These are phyloP conservation scores for Furnarius figulus DNA, from an alignment of 2,113 vertebrate genomes.

Conservation along the genomic window DNA sequence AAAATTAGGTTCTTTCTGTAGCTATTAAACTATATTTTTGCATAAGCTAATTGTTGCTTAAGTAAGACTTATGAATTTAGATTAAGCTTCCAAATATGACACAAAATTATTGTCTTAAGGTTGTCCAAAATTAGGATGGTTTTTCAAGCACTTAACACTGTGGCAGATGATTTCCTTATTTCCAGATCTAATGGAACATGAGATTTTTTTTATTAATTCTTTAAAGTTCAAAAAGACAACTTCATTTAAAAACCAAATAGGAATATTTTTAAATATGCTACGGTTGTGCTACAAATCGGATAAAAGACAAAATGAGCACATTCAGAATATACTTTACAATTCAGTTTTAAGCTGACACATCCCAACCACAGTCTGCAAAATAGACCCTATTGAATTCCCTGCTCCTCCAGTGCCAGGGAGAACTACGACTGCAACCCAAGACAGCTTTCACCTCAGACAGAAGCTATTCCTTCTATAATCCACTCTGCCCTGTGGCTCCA, in stretches of 20 bases:
- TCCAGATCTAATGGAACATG: neutral
- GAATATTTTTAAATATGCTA: neutral
- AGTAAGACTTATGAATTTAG: neutral
- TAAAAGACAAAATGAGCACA: neutral
- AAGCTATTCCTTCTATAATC: neutral
- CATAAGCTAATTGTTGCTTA: neutral
- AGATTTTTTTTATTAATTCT: neutral
- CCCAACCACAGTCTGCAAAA: neutral
- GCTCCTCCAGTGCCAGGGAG: neutral
- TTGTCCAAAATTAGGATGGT: neutral
- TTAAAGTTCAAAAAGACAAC: neutral
- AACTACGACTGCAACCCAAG: neutral
- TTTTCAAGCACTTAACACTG: neutral
- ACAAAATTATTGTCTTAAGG: neutral
- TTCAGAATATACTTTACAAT: neutral
- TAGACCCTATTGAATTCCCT: neutral
- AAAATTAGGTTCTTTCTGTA: neutral
- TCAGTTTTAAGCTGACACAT: neutral
- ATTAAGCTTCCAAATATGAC: neutral
- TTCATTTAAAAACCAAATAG: neutral
- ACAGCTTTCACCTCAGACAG: neutral
- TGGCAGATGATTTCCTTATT: neutral
- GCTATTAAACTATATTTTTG: neutral
- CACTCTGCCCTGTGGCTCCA: neutral
- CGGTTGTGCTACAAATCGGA: neutral